Conservation (phyloP, 2,888 invertebrate genomes). For the Tricholauxania praeusta region DNA sequence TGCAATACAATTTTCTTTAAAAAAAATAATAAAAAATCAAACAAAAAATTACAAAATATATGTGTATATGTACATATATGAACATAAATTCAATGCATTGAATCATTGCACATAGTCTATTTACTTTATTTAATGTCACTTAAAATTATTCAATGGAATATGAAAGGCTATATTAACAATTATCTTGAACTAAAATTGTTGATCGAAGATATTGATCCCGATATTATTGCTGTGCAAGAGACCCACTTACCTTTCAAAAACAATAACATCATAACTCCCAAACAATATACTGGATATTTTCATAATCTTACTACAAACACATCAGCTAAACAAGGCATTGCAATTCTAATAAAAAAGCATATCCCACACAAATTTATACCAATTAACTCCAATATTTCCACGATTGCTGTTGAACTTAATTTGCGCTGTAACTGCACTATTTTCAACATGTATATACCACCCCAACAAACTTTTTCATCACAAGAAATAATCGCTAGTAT, state of each 20-base stretch:
- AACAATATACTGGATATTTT: conserved; percentile 13
- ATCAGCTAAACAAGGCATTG: conserved; percentile 14
- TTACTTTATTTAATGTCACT: conserved; percentile 21
- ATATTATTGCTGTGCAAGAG: conserved; percentile 7
- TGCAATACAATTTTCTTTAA: no score
- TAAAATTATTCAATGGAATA: conserved; percentile 19
- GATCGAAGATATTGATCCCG: conserved; percentile 14
- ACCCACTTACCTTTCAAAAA: conserved; percentile 5
- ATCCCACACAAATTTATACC: conserved; percentile 8
- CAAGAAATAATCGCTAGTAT: no score
- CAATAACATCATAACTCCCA: background rate
- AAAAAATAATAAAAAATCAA: no score
- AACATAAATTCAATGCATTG: background rate
- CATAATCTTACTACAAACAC: background rate
- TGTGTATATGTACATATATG: no score
- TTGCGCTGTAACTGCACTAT: background rate
- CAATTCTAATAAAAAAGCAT: conserved; percentile 7
- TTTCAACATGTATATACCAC: background rate
- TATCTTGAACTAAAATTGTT: background rate
- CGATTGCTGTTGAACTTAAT: conserved; percentile 1
- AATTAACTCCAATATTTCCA: background rate
- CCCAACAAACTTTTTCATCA: background rate
- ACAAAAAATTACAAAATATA: no score
- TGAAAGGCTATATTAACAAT: background rate
- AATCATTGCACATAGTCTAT: background rate